A percentile compares a stretch with the other conserved stretches of the same genome.
Conservation (phyloP, 2,888 invertebrate species). For the Drepana falcataria region DNA sequence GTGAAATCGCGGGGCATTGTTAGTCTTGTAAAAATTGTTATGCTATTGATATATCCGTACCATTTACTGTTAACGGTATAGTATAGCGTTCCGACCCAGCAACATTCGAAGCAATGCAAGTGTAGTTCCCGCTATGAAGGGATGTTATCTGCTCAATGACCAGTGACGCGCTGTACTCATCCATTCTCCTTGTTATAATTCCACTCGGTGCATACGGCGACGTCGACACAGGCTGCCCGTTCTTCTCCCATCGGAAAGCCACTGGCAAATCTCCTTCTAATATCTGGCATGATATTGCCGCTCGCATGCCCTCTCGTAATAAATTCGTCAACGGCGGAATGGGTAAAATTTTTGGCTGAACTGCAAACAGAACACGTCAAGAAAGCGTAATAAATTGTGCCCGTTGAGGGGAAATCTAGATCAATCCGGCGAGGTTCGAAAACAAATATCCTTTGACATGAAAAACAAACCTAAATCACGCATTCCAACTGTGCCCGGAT, state of each 20-base stretch:
- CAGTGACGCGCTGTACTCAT: slow-evolving; percentile 91
- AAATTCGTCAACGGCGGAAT: slow-evolving; percentile 90
- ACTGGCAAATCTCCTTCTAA: slow-evolving; percentile 95
- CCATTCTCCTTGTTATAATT: slow-evolving; percentile 79
- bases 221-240: slow-evolving; percentile 86
- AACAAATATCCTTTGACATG: slow-evolving; percentile 2
- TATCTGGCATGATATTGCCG: slow-evolving; percentile 93
- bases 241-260: slow-evolving; percentile 94
- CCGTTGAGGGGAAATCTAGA: background rate
- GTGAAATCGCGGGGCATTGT: too few relatives aligned
- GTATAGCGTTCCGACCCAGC: slow-evolving; percentile 88
- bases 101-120: slow-evolving; percentile 93
- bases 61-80: slow-evolving; percentile 89
- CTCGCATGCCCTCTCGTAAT: slow-evolving; percentile 90
- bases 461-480: background rate
- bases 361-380: slow-evolving; percentile 59
- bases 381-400: background rate
- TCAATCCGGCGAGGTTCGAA: background rate
- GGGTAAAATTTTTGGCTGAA: slow-evolving; percentile 90
- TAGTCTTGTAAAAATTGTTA: background rate
- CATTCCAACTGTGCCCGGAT: background rate
- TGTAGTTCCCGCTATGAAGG: slow-evolving; percentile 92
- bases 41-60: slow-evolving; percentile 53
- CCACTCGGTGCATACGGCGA: slow-evolving; percentile 76
- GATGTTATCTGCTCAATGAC: slow-evolving; percentile 92